phyloP scores from a whole-genome alignment of 1,140 invertebrate species.

The Meloidogyne hapla region DNA sequence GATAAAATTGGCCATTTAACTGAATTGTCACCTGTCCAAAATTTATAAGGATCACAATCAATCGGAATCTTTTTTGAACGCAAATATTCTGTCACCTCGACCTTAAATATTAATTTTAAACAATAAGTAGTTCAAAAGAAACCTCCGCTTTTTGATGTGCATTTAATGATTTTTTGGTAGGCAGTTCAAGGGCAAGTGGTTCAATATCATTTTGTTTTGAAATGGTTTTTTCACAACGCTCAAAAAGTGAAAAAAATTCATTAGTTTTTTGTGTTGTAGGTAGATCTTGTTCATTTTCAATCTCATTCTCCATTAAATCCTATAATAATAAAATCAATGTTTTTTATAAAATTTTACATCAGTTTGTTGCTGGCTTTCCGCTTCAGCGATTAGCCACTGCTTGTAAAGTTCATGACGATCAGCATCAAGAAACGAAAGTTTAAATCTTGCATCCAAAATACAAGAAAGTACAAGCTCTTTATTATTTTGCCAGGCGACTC shows the following conservation, averaged over 20 bases:
- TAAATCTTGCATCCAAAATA: not conserved
- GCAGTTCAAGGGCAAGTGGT: no score
- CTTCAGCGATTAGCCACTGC: not conserved
- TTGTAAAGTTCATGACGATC: not conserved
- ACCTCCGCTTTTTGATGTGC: no score
- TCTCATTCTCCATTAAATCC: not conserved
- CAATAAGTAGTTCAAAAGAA: no score
- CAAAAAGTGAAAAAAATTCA: constrained; percentile 9
- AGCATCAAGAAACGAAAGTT: not conserved
- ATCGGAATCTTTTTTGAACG: constrained; percentile 9
- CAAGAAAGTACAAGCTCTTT: not conserved
- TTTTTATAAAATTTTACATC: not conserved
- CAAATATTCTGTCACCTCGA: constrained; percentile 16
- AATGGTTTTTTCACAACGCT: constrained; percentile 1
- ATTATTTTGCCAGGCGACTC: not conserved
- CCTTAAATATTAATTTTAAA: not conserved
- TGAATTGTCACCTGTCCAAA: constrained; percentile 6
- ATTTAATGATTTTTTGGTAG: no score
- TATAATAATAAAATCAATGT: not conserved
- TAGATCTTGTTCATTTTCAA: not conserved
- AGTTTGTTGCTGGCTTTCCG: not conserved
- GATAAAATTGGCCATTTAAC: constrained; percentile 11
- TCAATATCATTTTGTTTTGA: no score
- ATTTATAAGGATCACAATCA: not conserved
- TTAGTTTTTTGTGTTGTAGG: not conserved